Conservation (phyloP, 2,888 invertebrate species). For the Kryphioiulus occultus region DNA sequence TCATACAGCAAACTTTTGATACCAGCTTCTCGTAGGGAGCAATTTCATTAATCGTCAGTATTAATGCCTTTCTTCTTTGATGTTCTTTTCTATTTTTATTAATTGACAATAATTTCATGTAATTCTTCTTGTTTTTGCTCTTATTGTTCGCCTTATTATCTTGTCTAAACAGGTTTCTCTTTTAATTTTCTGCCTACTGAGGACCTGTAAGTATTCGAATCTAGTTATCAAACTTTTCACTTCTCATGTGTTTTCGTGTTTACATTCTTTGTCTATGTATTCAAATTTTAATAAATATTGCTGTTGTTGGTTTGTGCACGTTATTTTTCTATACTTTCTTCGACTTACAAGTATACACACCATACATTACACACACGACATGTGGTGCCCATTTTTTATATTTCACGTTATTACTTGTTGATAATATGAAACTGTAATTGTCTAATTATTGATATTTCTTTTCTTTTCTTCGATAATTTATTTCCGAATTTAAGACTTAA, state of each 20-base stretch:
- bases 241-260: neutral
- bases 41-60: neutral
- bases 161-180: slow-evolving; percentile 3
- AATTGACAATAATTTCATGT: neutral
- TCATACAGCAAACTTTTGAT: slow-evolving; percentile 40
- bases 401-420: slow-evolving; percentile 37
- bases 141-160: neutral
- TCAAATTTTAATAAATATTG: slow-evolving; percentile 27
- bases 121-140: neutral
- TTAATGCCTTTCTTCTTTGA: neutral
- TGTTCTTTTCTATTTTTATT: neutral
- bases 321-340: slow-evolving; percentile 2
- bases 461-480: neutral
- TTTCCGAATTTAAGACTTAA: slow-evolving; percentile 14
- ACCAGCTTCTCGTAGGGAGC: slow-evolving; percentile 15
- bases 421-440: slow-evolving; percentile 4
- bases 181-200: neutral
- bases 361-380: neutral
- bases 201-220: slow-evolving; percentile 7
- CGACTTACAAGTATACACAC: neutral
- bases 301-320: neutral
- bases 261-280: neutral
- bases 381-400: slow-evolving; percentile 12
- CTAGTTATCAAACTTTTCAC: neutral
- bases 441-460: neutral